Base-by-base conservation (phyloP, 2,113 vertebrate genomes). In the Cettia cetti region DNA sequence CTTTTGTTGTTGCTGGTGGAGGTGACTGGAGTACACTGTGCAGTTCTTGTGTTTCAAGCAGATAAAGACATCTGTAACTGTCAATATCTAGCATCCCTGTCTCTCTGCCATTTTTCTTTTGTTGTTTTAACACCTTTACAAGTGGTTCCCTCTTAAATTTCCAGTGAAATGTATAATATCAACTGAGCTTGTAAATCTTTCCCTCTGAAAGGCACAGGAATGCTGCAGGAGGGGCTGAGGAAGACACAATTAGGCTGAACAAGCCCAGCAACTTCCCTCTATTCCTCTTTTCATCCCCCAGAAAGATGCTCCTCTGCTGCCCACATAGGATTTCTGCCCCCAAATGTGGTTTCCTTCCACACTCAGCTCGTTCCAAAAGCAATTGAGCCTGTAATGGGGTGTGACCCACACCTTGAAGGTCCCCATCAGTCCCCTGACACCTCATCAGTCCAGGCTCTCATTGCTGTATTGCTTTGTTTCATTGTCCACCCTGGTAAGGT, bases 61-160 rank as follows among this genome's bases (percentile, higher is more conserved):
- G 82, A 96, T 94, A 83, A 95, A 94, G 84, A 93, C 59, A 90
- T 81, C 54, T 93, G 72, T 81, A 88, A 54, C 39, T 75, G 90
- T 63, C 90, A 83, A n/a, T 86, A 92, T 70, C 84, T 56, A 70
- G 37, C 71, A 80, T 35, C 22, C 27, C 44, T 33, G 82, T 88
- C 79, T 60, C 90, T 74, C 76, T 95, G 45, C 77, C 61, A 80
- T 95, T 95, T 95, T 90, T 63, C 90, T 96, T 88, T 53, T 91
- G 77, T 77, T 90, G 64, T 80, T 96, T 91, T 85, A 92, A 72
- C 54, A 80, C 77, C 74, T 95, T 92, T 92, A 88, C 79, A 81
- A 90, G 82, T 63, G n/a, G 4, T 54, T 94, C 50, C 23, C 30
- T 96, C 74, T 82, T 91, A 82, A 56, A 77, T 92, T 94, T 95